Percentiles rank a stretch among this genome's conserved stretches.
phyloP scores from a whole-genome alignment of 2,113 vertebrate genomes.

The Columbina picui region DNA sequence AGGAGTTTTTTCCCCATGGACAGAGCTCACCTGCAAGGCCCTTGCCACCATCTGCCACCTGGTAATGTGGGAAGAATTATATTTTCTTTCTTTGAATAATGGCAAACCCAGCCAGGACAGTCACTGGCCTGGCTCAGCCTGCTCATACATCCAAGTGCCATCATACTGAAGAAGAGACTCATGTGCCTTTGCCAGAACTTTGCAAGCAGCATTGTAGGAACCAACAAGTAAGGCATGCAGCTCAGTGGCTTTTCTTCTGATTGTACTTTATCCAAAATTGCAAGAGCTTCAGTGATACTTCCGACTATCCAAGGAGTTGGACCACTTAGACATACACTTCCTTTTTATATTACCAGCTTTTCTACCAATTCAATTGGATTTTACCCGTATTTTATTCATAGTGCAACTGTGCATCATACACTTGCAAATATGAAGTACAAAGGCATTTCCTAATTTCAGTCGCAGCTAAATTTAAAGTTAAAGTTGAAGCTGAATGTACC shows the following conservation, averaged over 20 bases:
- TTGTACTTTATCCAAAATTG: background rate
- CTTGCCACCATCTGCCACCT: background rate
- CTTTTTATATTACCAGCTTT: background rate
- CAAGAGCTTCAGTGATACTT: background rate
- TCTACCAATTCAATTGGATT: background rate
- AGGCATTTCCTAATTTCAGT: background rate
- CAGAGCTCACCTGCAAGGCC: background rate
- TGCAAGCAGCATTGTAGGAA: background rate
- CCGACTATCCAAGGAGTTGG: background rate
- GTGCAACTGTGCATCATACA: background rate
- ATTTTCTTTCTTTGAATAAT: background rate
- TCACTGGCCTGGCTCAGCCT: background rate
- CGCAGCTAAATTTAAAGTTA: background rate
- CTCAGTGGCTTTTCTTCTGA: background rate
- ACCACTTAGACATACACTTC: background rate
- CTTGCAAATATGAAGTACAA: background rate
- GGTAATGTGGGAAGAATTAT: rapidly evolving
- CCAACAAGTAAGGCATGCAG: background rate
- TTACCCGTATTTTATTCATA: background rate
- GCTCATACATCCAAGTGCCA: rapidly evolving
- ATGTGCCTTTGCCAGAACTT: background rate
- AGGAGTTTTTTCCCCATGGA: background rate
- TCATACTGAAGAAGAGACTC: background rate
- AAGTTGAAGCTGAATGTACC: background rate
- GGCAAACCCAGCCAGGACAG: background rate